A percentile compares a stretch with the other conserved stretches of the same genome.
These are phyloP conservation scores for Caenorhabditis angaria DNA, from an alignment of 2,888 invertebrate species.

Conservation along the genomic window DNA sequence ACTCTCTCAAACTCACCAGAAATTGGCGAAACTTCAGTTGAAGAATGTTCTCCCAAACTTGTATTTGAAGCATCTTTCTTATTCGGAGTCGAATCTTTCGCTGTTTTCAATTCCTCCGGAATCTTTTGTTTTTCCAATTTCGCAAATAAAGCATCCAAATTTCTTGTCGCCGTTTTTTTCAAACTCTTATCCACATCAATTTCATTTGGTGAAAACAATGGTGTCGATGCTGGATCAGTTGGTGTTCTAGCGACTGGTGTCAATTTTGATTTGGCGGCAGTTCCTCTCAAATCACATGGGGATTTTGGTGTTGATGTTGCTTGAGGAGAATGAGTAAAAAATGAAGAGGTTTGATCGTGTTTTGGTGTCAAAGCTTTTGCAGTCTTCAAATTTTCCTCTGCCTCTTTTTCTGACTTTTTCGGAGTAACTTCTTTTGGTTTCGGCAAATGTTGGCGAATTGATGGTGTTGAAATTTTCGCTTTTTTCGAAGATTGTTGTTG, in stretches of 20 bases:
- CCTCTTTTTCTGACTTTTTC: not conserved
- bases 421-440: too few species aligned
- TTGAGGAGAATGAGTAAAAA: slow-evolving; percentile 5
- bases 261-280: not conserved
- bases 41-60: slow-evolving; percentile 1
- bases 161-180: slow-evolving; percentile 18
- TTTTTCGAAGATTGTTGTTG: not conserved
- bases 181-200: slow-evolving; percentile 38
- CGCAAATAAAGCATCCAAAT: slow-evolving; percentile 7
- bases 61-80: slow-evolving; percentile 6
- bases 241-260: slow-evolving; percentile 9
- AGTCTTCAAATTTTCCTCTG: not conserved
- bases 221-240: not conserved
- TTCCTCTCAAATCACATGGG: not conserved
- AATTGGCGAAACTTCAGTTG: not conserved
- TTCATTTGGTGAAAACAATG: slow-evolving; percentile 12
- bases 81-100: slow-evolving; percentile 9
- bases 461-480: not conserved
- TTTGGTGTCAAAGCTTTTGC: not conserved
- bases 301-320: slow-evolving; percentile 34
- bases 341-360: not conserved
- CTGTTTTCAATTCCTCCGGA: slow-evolving; percentile 11
- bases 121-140: slow-evolving; percentile 9
- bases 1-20: not conserved
- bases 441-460: not conserved